A percentile compares a stretch with the other conserved stretches of the same genome.
These are phyloP conservation scores for Spinus pinus DNA, from an alignment of 2,797 vertebrate genomes.

Conservation along the genomic window DNA sequence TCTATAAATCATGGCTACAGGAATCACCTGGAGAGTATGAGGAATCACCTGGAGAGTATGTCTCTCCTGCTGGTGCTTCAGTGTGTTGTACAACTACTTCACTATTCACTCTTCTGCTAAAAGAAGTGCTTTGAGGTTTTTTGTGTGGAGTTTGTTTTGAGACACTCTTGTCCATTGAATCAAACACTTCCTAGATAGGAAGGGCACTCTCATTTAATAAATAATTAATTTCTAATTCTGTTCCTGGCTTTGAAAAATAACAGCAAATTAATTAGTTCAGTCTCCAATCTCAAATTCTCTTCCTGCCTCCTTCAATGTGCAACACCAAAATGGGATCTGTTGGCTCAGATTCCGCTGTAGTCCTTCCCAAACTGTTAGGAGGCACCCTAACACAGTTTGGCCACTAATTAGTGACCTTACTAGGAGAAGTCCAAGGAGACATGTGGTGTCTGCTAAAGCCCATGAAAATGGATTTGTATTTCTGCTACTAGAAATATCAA, in stretches of 20 bases:
- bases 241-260: neutral
- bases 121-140: neutral
- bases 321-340: neutral
- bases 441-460: neutral
- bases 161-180: neutral
- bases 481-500: neutral
- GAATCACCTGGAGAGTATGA: neutral
- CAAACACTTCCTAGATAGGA: neutral
- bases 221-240: neutral
- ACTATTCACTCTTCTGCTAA: neutral
- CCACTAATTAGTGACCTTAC: neutral
- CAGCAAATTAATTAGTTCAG: neutral
- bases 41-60: no score
- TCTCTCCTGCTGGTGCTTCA: neutral
- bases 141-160: fast-evolving
- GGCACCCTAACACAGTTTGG: neutral
- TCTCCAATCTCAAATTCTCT: neutral
- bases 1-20: neutral
- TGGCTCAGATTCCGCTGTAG: fast-evolving
- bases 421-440: neutral
- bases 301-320: neutral
- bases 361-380: neutral
- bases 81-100: neutral
- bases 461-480: neutral
- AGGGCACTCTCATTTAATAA: neutral